phyloP scores from a whole-genome alignment of 2,113 vertebrate genomes.

The Empidonax traillii region DNA sequence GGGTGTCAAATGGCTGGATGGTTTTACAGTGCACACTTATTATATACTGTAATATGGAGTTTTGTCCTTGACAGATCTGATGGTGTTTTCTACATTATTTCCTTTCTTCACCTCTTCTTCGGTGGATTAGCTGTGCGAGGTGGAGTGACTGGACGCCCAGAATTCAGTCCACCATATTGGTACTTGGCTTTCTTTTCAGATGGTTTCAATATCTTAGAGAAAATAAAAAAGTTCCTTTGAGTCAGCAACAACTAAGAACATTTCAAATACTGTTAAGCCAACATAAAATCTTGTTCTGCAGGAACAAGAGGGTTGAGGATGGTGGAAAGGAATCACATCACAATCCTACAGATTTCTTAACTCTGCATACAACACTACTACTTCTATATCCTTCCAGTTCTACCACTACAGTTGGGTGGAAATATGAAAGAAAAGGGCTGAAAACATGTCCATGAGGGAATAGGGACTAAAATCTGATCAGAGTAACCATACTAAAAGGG shows the following conservation, averaged over 20 bases:
- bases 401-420: accelerated
- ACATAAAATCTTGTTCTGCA: background rate
- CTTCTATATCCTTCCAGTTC: background rate
- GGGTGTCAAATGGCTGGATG: constrained; percentile 85
- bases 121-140: constrained; percentile 92
- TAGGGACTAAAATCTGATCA: background rate
- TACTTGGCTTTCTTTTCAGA: constrained; percentile 97
- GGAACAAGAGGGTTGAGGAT: background rate
- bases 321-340: accelerated
- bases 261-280: background rate
- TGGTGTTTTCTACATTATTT: constrained; percentile 64
- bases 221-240: constrained; percentile 27
- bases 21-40: constrained; percentile 87
- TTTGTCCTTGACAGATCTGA: constrained; percentile 82
- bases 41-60: constrained; percentile 79
- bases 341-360: background rate
- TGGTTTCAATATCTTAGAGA: constrained; percentile 89
- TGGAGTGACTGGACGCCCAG: constrained; percentile 90
- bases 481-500: background rate
- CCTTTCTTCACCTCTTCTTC: constrained; percentile 93
- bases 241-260: background rate
- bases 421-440: background rate
- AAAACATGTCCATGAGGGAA: background rate
- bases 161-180: constrained; percentile 92
- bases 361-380: background rate